Evolutionary conservation across 2,797 vertebrate genomes (phyloP).

Genomic region (Florisuga fusca): DNA sequence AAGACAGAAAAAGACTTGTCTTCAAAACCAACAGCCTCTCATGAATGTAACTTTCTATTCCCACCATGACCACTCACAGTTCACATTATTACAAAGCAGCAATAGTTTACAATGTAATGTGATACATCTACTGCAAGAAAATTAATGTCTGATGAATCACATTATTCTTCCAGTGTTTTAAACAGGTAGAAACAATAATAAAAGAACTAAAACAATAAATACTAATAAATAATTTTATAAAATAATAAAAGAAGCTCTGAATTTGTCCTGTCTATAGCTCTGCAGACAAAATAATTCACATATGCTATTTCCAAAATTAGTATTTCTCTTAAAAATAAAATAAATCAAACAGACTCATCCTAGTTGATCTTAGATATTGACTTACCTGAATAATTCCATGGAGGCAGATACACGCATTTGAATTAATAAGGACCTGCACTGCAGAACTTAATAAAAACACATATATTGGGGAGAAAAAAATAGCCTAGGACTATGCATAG

Average conservation of each 20-base stretch:
- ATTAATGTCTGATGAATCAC: background rate
- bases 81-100: background rate
- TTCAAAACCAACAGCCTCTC: background rate
- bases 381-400: background rate
- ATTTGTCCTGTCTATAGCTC: background rate
- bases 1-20: background rate
- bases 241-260: background rate
- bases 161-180: background rate
- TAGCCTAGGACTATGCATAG: too few relatives aligned
- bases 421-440: background rate
- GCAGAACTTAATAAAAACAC: background rate
- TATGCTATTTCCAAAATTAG: background rate
- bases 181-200: slow-evolving; percentile 18
- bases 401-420: background rate
- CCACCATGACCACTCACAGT: background rate
- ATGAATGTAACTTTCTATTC: background rate
- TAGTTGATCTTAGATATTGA: background rate
- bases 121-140: background rate
- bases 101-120: background rate
- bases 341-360: slow-evolving; percentile 5
- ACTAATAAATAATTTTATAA: too few relatives aligned
- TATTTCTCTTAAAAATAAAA: slow-evolving; percentile 7
- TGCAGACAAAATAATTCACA: slow-evolving; percentile 7
- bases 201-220: background rate
- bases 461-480: background rate